phyloP scores from a whole-genome alignment of 2,888 invertebrate species.

The Microchrysa polita region DNA sequence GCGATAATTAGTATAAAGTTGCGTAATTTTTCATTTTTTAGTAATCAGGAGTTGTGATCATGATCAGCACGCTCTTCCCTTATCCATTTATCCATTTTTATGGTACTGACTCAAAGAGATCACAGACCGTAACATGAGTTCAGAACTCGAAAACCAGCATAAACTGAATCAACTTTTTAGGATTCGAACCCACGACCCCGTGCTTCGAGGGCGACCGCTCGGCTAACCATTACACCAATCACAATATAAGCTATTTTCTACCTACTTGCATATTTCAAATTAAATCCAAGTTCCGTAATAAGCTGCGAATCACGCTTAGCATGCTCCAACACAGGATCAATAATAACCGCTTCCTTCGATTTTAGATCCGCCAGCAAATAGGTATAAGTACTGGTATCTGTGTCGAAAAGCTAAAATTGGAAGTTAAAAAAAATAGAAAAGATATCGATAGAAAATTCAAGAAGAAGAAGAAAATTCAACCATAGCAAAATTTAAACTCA shows the following conservation, averaged over 20 bases:
- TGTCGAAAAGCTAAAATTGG: slow-evolving; percentile 84
- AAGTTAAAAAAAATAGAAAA: not conserved
- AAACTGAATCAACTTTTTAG: too few relatives aligned
- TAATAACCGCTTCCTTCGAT: slow-evolving; percentile 84
- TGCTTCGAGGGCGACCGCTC: too few relatives aligned
- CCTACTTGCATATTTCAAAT: slow-evolving; percentile 82
- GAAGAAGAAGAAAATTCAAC: not conserved
- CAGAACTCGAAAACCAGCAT: too few relatives aligned
- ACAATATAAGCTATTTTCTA: too few relatives aligned
- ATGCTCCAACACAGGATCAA: slow-evolving; percentile 95
- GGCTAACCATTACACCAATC: too few relatives aligned
- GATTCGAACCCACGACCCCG: too few relatives aligned
- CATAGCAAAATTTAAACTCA: slow-evolving; percentile 56
- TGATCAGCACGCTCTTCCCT: too few relatives aligned
- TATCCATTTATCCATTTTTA: too few relatives aligned
- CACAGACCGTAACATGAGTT: too few relatives aligned
- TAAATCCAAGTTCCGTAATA: slow-evolving; percentile 78
- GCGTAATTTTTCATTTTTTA: too few relatives aligned
- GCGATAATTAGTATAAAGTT: slow-evolving; percentile 1
- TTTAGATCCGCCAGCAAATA: slow-evolving; percentile 87
- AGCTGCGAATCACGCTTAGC: slow-evolving; percentile 82
- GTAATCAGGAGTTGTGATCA: too few relatives aligned
- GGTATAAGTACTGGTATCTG: slow-evolving; percentile 91
- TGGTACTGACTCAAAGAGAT: too few relatives aligned
- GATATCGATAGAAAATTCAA: not conserved